These are phyloP conservation scores for Ctenomys sociabilis DNA, from an alignment of 2,113 vertebrate species.

Conservation along the genomic window DNA sequence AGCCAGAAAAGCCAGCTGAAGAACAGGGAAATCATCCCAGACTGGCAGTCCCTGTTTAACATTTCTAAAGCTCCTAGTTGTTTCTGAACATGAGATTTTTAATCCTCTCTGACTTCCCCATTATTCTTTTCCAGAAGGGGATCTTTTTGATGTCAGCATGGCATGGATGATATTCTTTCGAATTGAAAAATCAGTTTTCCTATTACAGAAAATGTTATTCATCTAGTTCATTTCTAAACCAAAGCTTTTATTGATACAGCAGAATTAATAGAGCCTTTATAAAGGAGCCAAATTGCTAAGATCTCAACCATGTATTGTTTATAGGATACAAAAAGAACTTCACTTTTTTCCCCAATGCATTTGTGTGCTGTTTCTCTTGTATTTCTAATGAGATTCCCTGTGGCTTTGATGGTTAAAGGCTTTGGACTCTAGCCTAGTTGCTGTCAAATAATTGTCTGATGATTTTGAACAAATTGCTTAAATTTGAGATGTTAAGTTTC, in stretches of 20 bases:
- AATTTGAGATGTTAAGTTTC: conserved; percentile 23
- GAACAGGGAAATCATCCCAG: not conserved
- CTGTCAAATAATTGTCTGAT: not conserved
- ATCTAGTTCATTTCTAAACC: conserved; percentile 30
- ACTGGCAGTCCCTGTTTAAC: not conserved
- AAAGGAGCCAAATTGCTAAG: not conserved
- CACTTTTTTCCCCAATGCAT: not conserved
- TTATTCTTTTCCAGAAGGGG: not conserved
- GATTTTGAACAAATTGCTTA: not conserved
- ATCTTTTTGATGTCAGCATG: not conserved
- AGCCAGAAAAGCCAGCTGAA: not conserved
- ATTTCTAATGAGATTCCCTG: not conserved
- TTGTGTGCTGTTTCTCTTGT: not conserved
- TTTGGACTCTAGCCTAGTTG: not conserved
- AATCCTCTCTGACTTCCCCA: not conserved
- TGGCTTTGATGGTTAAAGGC: not conserved
- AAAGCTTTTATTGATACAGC: not conserved
- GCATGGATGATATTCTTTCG: not conserved
- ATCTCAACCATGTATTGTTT: not conserved
- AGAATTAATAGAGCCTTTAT: not conserved
- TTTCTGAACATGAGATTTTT: not conserved
- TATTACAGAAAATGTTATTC: conserved; percentile 7
- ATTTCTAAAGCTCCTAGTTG: not conserved
- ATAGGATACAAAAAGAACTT: not conserved
- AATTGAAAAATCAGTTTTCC: not conserved